Base-by-base conservation (phyloP, 2,888 invertebrate genomes). In the Melieria picta region DNA sequence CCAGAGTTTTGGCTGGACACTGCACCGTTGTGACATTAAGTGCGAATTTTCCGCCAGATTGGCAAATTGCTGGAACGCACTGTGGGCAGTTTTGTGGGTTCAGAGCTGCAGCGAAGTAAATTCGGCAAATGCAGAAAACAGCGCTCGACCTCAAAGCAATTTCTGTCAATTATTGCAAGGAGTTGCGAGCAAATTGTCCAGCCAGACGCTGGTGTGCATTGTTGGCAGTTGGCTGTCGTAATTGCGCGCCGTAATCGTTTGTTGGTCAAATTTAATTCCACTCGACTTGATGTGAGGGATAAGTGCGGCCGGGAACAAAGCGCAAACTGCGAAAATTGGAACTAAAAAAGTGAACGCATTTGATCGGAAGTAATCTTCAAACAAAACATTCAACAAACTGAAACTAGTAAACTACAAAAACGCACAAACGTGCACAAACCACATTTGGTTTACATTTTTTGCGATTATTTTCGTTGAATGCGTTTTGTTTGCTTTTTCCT, bases 191-290 rank as follows among this genome's bases (percentile, higher is more conserved):
- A 30, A 30, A 30, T 30, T 30, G 30, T 30, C 30, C 30, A 30
- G 30, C 30, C 30, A 30, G 30, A 30, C 30, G 30, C 30, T 30
- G 30, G 30, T 3, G 30, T 2, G 30, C 30, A 30, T 30, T 30
- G 30, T 30, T 30, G 65, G 48, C 58, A 48, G 50, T 43, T 47
- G 58, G 43, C 60, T 16, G 42, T 43, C 61, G 60, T 67, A 67
- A 67, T 67, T 67, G 67, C 67, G 52, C 13, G 62, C 61, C 50
- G 55, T n/a, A 65, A 60, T 61, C 43, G 60, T 73, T 76, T 75
- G 83, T 83, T 83, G 83, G 83, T 81, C 83, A 82, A 81, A 83
- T 80, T 82, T 79, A 80, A 74, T 83, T 83, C 83, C 83, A 80
- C 77, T 82, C 80, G 80, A 83, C 79, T 83, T 78, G 76, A 72